Conservation (phyloP, 2,888 invertebrate genomes). For the Rapana venosa region DNA sequence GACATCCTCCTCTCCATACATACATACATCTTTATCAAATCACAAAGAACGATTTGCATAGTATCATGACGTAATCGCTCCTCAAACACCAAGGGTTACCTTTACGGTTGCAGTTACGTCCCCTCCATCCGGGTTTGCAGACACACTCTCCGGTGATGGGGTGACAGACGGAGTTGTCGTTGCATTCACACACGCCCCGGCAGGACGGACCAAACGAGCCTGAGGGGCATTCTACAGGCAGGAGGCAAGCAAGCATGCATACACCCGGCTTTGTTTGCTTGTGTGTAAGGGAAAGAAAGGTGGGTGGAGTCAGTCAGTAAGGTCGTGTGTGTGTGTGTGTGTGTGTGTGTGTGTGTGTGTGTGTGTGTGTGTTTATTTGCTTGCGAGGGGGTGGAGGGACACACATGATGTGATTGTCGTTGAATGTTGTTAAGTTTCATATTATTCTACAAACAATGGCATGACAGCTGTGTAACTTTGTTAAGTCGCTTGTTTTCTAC, state of each 20-base stretch:
- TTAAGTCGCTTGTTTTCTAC: neutral
- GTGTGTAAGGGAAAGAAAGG: constrained; percentile 66
- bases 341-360: constrained; percentile 3
- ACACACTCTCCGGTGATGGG: constrained; percentile 79
- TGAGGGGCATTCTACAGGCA: constrained; percentile 72
- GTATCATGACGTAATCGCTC: too few species aligned
- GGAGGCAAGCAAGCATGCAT: constrained; percentile 27
- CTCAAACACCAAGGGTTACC: constrained; percentile 21
- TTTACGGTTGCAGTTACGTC: constrained; percentile 83
- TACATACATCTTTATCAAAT: too few species aligned
- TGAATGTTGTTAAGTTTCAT: neutral
- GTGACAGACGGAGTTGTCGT: constrained; percentile 69
- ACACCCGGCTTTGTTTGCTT: constrained; percentile 60
- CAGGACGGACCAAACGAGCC: constrained; percentile 78
- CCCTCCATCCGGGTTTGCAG: constrained; percentile 90
- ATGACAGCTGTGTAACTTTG: neutral
- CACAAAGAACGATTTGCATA: too few species aligned
- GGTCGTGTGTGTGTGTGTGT: constrained; percentile 36
- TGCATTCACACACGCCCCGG: constrained; percentile 78
- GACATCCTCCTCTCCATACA: too few species aligned
- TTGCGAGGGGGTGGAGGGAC: neutral
- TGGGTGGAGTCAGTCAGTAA: constrained; percentile 6
- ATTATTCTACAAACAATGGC: too few species aligned
- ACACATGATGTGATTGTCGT: too few species aligned
- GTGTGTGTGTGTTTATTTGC: constrained; percentile 3